Conservation (phyloP, 2,113 vertebrate genomes). For the Neolamprologus toae region DNA sequence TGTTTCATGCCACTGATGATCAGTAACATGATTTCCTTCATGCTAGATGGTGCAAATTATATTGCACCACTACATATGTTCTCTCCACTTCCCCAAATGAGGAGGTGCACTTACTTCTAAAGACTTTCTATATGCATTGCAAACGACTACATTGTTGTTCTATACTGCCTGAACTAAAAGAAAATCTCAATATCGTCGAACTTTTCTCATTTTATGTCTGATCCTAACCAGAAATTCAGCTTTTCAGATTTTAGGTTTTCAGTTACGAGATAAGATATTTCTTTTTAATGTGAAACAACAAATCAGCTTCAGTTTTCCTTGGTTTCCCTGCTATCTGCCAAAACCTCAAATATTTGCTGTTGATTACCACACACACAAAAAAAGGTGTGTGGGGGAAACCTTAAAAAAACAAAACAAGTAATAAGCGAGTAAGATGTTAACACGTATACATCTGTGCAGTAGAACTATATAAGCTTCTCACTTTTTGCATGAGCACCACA, state of each 20-base stretch:
- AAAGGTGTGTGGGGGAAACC: not conserved
- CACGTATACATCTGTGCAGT: not conserved
- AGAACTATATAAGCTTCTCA: not conserved
- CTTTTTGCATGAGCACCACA: not conserved
- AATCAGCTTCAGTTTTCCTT: not conserved
- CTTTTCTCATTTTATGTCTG: not conserved
- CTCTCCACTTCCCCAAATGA: slow-evolving; percentile 20
- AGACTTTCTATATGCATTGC: not conserved
- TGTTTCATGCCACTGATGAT: slow-evolving; percentile 32
- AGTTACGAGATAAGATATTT: not conserved
- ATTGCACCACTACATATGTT: slow-evolving; percentile 23
- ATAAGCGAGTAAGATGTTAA: not conserved
- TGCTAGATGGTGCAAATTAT: slow-evolving; percentile 40
- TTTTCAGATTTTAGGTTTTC: not conserved
- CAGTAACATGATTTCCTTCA: slow-evolving; percentile 36
- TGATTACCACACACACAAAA: not conserved
- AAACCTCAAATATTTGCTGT: not conserved
- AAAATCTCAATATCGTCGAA: not conserved
- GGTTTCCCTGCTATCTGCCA: not conserved
- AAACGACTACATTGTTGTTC: not conserved
- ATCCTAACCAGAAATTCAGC: not conserved
- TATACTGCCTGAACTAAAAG: not conserved
- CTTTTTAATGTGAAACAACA: not conserved
- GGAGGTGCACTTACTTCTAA: not conserved
- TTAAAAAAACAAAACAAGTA: not conserved